Conservation (phyloP, 2,797 vertebrate genomes). For the Neopelma chrysocephalum region DNA sequence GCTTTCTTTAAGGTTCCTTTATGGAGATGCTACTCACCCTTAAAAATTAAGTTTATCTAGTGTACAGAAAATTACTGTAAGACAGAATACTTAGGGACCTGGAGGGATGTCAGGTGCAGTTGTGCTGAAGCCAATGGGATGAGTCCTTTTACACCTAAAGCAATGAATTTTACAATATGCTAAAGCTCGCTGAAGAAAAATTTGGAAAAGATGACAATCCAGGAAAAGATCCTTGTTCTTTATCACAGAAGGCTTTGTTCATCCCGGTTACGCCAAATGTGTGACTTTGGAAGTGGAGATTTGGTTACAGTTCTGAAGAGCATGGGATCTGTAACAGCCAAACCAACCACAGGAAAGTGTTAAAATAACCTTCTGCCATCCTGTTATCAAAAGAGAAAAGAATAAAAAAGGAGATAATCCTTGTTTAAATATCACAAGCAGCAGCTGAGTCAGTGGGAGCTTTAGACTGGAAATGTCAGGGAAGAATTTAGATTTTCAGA, state of each 20-base stretch:
- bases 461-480: slow-evolving; percentile 80
- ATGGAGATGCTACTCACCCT: neutral
- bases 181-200: neutral
- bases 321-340: neutral
- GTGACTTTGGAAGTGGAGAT: neutral
- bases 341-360: slow-evolving; percentile 62
- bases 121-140: neutral
- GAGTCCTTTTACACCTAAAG: neutral
- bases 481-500: slow-evolving; percentile 73
- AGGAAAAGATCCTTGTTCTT: neutral
- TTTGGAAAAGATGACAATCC: neutral
- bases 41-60: neutral
- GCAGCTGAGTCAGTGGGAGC: slow-evolving; percentile 63
- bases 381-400: slow-evolving; percentile 58
- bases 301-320: neutral
- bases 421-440: slow-evolving; percentile 78
- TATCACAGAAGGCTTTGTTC: neutral
- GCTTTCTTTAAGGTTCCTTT: neutral
- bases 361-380: slow-evolving; percentile 62
- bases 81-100: neutral
- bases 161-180: neutral
- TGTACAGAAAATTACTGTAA: neutral
- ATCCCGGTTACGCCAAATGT: neutral
- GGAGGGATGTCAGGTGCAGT: neutral
- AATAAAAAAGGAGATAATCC: slow-evolving; percentile 68